Percentiles rank a stretch among this genome's conserved stretches.
Conservation (phyloP, 2,113 vertebrate genomes). For the Poecilia latipinna region DNA sequence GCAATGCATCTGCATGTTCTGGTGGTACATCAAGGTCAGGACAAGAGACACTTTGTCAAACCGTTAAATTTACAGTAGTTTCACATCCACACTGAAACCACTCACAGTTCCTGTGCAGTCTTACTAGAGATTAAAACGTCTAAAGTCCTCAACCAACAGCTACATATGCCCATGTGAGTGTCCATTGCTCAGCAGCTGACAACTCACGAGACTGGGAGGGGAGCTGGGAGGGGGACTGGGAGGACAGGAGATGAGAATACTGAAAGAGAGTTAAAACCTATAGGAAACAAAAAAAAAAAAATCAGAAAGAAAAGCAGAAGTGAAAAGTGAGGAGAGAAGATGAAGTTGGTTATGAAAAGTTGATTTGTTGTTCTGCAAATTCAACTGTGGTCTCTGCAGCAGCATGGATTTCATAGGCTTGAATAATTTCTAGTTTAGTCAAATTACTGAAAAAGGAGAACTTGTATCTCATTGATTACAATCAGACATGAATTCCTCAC, state of each 20-base stretch:
- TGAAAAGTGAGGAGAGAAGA: neutral
- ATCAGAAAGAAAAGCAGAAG: neutral
- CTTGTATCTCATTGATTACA: too few relatives aligned
- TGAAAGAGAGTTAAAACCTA: neutral
- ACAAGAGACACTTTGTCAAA: neutral
- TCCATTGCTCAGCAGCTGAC: slow-evolving; percentile 57
- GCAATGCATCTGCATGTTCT: too few relatives aligned
- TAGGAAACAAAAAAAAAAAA: neutral
- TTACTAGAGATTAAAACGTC: neutral
- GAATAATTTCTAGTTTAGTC: too few relatives aligned
- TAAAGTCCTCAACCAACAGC: slow-evolving; percentile 5
- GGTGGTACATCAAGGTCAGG: too few relatives aligned
- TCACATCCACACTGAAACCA: slow-evolving; percentile 47
- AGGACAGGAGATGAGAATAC: neutral
- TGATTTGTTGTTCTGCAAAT: too few relatives aligned
- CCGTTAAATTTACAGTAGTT: slow-evolving; percentile 16
- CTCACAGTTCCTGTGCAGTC: slow-evolving; percentile 29
- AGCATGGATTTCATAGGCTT: too few relatives aligned
- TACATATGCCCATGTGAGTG: slow-evolving; percentile 3
- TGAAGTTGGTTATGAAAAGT: too few relatives aligned
- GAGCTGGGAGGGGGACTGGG: neutral
- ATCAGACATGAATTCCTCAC: too few relatives aligned
- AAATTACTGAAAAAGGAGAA: too few relatives aligned
- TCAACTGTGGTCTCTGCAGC: too few relatives aligned
- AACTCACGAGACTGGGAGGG: slow-evolving; percentile 57